Conservation (phyloP, 2,113 vertebrate species). For the Galeopterus variegatus region DNA sequence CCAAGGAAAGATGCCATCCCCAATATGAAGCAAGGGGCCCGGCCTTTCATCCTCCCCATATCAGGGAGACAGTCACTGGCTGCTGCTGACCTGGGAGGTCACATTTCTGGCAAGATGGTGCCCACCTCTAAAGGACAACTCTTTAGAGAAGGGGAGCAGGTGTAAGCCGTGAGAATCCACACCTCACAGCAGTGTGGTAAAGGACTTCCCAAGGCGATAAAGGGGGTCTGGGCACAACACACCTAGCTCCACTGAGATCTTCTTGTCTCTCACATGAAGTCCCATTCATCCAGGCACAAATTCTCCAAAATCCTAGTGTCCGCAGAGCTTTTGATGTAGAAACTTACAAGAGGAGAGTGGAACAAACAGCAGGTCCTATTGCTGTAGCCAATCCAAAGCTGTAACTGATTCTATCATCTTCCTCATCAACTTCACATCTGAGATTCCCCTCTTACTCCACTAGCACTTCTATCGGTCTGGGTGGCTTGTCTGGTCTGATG, state of each 20-base stretch:
- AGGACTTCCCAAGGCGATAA: neutral
- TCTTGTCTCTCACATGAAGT: neutral
- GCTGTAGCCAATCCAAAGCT: neutral
- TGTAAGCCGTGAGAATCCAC: neutral
- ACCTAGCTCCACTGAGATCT: neutral
- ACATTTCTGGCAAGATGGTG: neutral
- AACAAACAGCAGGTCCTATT: neutral
- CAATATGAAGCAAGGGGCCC: neutral
- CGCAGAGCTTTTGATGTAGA: neutral
- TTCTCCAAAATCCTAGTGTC: neutral
- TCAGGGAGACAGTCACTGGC: neutral
- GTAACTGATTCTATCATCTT: no score
- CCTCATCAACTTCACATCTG: neutral
- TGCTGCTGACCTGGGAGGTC: neutral
- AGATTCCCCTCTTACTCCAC: no score
- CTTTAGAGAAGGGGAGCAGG: neutral
- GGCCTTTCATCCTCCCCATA: neutral
- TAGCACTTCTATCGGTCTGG: neutral
- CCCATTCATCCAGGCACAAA: neutral
- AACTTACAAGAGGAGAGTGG: accelerated
- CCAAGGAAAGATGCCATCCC: no score
- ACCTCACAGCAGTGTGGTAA: neutral
- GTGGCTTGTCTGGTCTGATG: neutral
- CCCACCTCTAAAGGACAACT: neutral
- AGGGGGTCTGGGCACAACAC: no score